Conservation (phyloP, 2,888 invertebrate species). For the Drosophila paranaensis region DNA sequence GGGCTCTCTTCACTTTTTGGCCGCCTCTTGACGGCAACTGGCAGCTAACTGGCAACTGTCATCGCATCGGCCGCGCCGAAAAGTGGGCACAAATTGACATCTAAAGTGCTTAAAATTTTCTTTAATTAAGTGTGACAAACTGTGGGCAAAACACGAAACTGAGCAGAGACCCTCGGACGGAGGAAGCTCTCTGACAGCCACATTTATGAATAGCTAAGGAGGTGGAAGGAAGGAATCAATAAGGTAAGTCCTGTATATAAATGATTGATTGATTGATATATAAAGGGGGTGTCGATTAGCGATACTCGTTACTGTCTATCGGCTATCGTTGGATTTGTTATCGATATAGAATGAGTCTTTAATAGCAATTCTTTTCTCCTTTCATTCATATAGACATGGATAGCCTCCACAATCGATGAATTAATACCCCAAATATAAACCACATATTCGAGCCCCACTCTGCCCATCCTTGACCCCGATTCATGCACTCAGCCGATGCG, state of each 20-base stretch:
- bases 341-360: neutral
- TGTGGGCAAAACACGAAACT: slow-evolving; percentile 62
- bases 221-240: neutral
- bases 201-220: slow-evolving; percentile 3
- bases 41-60: slow-evolving; percentile 67
- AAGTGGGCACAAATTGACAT: slow-evolving; percentile 80
- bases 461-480: neutral
- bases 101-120: slow-evolving; percentile 81
- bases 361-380: neutral
- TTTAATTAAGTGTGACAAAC: slow-evolving; percentile 81
- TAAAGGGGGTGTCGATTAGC: neutral
- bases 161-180: slow-evolving; percentile 6
- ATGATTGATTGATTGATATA: neutral
- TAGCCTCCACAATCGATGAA: neutral
- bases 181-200: neutral
- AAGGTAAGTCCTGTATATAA: neutral
- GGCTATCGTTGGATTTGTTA: neutral
- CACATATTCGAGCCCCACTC: neutral
- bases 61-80: slow-evolving; percentile 66
- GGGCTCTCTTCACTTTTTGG: slow-evolving; percentile 45
- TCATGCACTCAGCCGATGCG: neutral
- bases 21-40: slow-evolving; percentile 49
- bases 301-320: neutral
- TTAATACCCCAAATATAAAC: too few species aligned
- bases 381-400: too few species aligned